Conservation (phyloP, 2,888 invertebrate genomes). For the Strigamia crassipes region DNA sequence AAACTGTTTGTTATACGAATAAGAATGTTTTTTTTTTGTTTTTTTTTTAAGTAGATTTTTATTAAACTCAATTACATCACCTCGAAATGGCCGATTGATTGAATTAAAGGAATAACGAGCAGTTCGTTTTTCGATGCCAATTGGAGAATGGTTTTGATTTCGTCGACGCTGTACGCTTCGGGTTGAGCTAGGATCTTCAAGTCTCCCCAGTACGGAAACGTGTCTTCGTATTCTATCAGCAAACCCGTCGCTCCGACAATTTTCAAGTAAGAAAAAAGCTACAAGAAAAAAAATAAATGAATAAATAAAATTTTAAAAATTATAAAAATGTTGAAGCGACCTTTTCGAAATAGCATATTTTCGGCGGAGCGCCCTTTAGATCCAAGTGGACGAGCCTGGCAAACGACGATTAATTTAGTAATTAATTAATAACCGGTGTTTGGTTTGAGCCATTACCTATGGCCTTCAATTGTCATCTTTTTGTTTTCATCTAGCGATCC, state of each 20-base stretch:
- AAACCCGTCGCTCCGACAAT: slow-evolving; percentile 59
- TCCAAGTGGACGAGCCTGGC: slow-evolving; percentile 76
- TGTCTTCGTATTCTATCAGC: slow-evolving; percentile 61
- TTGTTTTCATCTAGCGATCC: not conserved
- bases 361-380: slow-evolving; percentile 81
- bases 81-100: slow-evolving; percentile 65
- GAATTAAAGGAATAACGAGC: slow-evolving; percentile 65
- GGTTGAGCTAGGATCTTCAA: slow-evolving; percentile 52
- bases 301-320: not conserved
- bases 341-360: slow-evolving; percentile 65
- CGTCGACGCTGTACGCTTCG: slow-evolving; percentile 52
- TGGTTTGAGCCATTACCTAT: not conserved
- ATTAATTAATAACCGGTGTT: not conserved
- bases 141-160: slow-evolving; percentile 55
- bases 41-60: too few relatives aligned
- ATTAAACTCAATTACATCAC: too few relatives aligned
- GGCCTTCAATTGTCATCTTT: not conserved
- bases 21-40: not conserved
- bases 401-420: not conserved
- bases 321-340: not conserved
- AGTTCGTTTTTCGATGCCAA: slow-evolving; percentile 57
- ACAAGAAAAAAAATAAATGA: not conserved
- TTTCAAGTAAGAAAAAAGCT: slow-evolving; percentile 58
- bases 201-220: slow-evolving; percentile 59
- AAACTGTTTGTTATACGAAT: slow-evolving; percentile 56